Base-by-base conservation (phyloP, 1,140 invertebrate species). In the silkworm (Bombyx mori) region DNA sequence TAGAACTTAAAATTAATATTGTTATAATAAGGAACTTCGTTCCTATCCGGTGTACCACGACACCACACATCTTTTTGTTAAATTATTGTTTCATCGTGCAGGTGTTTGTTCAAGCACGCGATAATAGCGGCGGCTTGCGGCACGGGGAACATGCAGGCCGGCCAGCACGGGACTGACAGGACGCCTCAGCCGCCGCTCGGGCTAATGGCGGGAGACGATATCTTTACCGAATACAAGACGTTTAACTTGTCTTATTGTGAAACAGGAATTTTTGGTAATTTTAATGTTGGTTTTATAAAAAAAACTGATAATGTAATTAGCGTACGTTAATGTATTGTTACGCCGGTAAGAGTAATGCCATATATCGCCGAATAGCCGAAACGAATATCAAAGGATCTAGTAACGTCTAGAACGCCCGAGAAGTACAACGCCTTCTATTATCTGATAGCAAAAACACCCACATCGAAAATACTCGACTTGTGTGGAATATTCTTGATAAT, bases 211-310 rank as follows among this genome's bases (percentile, higher is more conserved):
- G 69, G 62, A 7, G 58, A 58, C 1, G 70, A 84, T 45, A 12
- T 75, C 2, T 69, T 60, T 54, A 75, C 77, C 0, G 54, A 71
- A 0, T 81, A 66, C 51, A 71, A 58, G 49, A 76, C 76, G 1
- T 84, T 84, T 52, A 80, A 80, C 47, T 68, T 84, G 7, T 75
- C 81, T 2, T 84, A 82, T 56, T 44, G 8, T 0, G 77, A 84
- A 0, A 71, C 67, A 44, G 81, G 81, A 7, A 22, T 77, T 44
- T 82, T 82, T 64, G 81, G 79, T 84, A 54, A 67, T 68, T 51
- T 42, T 22, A 22, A 8, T 46, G 8, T 44, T 48, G 3, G 6
- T 46, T 7, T 18, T 46, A 44, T n/a, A 50, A 50, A 9, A 47
- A 4, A 47, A 8, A 10, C 10, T 45, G 44, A 45, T 10, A 45